These are phyloP conservation scores for Chesias legatella DNA, from an alignment of 2,888 invertebrate species.

Conservation along the genomic window DNA sequence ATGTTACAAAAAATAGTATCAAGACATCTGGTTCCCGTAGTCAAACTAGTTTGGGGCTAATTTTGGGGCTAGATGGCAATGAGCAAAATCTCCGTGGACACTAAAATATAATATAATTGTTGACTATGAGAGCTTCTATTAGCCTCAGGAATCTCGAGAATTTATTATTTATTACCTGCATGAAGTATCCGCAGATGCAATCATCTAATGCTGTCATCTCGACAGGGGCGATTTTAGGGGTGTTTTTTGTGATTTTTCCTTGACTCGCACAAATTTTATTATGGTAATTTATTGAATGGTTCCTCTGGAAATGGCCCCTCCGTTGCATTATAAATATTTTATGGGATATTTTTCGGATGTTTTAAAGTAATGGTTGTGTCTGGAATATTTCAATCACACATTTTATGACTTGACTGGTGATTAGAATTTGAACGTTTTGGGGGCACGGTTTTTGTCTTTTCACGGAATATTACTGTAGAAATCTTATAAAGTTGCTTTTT, in stretches of 20 bases:
- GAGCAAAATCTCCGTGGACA: no score
- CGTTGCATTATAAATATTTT: constrained; percentile 27
- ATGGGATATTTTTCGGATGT: constrained; percentile 23
- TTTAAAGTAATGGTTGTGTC: constrained; percentile 20
- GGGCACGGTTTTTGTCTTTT: no score
- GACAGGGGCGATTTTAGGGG: constrained; percentile 8
- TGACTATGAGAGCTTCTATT: not conserved
- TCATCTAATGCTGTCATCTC: constrained; percentile 47
- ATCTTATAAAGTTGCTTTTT: no score
- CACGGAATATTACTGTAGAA: no score
- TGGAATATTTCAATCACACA: constrained; percentile 11
- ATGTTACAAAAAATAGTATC: no score
- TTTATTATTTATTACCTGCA: constrained; percentile 31
- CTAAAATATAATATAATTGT: not conserved
- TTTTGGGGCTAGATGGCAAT: no score
- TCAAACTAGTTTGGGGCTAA: no score
- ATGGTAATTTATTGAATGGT: constrained; percentile 62
- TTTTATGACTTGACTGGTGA: constrained; percentile 3
- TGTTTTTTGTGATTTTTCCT: constrained; percentile 27
- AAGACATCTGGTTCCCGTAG: no score
- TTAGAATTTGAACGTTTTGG: no score
- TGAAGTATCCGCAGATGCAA: constrained; percentile 27
- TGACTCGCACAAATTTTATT: constrained; percentile 43
- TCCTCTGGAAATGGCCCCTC: constrained; percentile 26
- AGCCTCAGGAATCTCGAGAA: constrained; percentile 12